Conservation (phyloP, 2,113 vertebrate species). For the Orcinus orca region DNA sequence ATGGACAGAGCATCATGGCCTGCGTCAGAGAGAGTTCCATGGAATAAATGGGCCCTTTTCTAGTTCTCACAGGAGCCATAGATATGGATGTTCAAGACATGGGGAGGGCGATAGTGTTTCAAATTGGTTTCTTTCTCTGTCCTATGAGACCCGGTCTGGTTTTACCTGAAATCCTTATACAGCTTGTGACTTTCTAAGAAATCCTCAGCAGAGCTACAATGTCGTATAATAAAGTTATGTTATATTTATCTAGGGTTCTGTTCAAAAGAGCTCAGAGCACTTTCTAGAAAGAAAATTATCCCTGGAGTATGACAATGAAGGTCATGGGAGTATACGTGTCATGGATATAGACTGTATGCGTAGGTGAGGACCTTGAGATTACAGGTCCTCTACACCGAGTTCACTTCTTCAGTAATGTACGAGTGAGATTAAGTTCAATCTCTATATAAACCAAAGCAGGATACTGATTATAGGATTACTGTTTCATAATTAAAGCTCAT, state of each 20-base stretch:
- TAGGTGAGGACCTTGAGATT: background rate
- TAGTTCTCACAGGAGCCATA: background rate
- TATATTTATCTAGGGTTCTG: background rate
- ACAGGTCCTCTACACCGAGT: background rate
- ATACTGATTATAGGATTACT: background rate
- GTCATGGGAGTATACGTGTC: background rate
- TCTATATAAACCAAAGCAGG: background rate
- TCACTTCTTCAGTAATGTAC: background rate
- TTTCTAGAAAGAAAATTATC: background rate
- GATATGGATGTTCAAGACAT: background rate
- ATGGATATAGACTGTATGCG: background rate
- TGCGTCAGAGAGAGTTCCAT: background rate
- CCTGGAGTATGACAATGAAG: background rate
- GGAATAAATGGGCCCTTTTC: background rate
- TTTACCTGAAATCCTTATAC: background rate
- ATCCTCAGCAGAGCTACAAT: background rate
- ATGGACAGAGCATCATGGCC: background rate
- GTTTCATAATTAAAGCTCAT: background rate
- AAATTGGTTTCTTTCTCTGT: background rate
- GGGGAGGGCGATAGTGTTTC: accelerated
- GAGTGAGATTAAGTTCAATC: background rate
- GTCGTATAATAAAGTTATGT: background rate
- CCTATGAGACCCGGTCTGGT: background rate
- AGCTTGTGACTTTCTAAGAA: background rate
- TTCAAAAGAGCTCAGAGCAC: background rate